A percentile compares a stretch with the other conserved stretches of the same genome.
Evolutionary conservation across 1,140 invertebrate genomes (phyloP).

Genomic region (Philotrypesis tridentata): DNA sequence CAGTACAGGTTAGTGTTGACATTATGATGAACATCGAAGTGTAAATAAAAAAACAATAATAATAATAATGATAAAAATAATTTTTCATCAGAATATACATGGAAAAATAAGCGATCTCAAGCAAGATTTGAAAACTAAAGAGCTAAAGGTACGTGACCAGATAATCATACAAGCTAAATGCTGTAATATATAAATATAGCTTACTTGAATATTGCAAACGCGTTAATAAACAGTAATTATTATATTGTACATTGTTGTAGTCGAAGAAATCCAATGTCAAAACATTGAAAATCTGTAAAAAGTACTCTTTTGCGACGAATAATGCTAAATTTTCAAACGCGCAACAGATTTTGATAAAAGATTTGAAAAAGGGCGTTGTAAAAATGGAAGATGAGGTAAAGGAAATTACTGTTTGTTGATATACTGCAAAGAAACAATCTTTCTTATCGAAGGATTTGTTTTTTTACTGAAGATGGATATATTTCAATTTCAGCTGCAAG

Average conservation of each 20-base stretch:
- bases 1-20: background rate
- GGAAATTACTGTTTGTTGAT: slow-evolving; percentile 44
- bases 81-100: slow-evolving; percentile 14
- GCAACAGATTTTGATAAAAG: slow-evolving; percentile 47
- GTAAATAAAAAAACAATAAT: no score
- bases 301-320: background rate
- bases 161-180: background rate
- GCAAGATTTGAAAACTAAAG: slow-evolving; percentile 45
- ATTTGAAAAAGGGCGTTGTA: slow-evolving; percentile 52
- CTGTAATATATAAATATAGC: background rate
- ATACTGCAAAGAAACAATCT: background rate
- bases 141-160: slow-evolving; percentile 44
- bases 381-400: slow-evolving; percentile 55
- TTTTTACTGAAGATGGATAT: background rate
- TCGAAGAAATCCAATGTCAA: background rate
- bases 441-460: background rate
- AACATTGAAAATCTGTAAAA: background rate
- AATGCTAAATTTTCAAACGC: background rate
- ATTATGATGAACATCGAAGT: background rate
- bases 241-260: background rate
- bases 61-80: background rate
- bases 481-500: slow-evolving; percentile 28
- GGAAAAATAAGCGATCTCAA: slow-evolving; percentile 48
- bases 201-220: background rate
- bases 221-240: slow-evolving; percentile 45